phyloP scores from a whole-genome alignment of 2,113 vertebrate genomes.

The Pituophis catenifer region DNA sequence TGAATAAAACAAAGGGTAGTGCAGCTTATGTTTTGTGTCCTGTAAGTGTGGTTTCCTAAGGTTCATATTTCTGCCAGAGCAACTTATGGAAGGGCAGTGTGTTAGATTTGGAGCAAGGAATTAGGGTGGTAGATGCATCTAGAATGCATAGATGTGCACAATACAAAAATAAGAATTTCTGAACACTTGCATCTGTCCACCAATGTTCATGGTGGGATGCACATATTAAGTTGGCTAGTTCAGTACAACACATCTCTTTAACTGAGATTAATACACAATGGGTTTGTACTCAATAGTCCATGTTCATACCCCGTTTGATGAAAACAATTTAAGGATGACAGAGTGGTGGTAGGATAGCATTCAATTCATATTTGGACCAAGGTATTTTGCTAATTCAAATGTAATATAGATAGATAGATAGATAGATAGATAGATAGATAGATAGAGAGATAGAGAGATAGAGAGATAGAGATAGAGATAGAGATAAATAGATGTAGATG shows the following conservation, averaged over 20 bases:
- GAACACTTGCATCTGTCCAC: not conserved
- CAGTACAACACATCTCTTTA: not conserved
- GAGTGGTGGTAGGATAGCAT: not conserved
- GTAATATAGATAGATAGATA: too few relatives aligned
- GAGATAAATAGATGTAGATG: too few relatives aligned
- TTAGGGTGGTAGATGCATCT: not conserved
- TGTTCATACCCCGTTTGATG: not conserved
- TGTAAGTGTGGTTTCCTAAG: not conserved
- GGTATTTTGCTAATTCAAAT: not conserved
- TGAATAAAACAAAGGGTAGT: not conserved
- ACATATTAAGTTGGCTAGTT: not conserved
- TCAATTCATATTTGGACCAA: not conserved
- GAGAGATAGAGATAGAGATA: too few relatives aligned
- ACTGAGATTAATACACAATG: not conserved
- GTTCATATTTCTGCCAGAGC: not conserved
- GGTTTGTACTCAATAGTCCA: not conserved
- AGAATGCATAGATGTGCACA: not conserved
- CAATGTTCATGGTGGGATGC: not conserved
- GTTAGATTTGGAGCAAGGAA: not conserved
- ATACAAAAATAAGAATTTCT: not conserved
- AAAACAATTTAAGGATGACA: not conserved
- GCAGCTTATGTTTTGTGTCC: rapidly evolving
- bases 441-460: too few relatives aligned
- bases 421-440: too few relatives aligned
- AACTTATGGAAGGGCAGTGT: not conserved